A percentile compares a stretch with the other conserved stretches of the same genome.
These are phyloP conservation scores for Drosophila melanica DNA, from an alignment of 1,140 invertebrate genomes.

Conservation along the genomic window DNA sequence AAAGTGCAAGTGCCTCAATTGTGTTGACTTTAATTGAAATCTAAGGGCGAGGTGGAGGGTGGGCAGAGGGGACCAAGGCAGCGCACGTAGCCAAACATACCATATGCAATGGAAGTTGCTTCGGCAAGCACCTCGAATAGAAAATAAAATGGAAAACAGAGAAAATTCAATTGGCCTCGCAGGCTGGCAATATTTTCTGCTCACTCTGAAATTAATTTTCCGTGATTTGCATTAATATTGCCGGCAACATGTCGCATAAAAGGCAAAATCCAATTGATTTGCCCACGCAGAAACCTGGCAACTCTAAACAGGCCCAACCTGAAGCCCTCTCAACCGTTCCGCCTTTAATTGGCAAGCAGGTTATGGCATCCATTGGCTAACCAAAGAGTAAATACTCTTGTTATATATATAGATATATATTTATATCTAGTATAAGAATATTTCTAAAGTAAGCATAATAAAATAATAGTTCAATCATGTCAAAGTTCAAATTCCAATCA, in stretches of 20 bases:
- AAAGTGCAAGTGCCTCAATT: constrained; percentile 74
- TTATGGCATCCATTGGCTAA: too few species aligned
- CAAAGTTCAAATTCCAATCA: too few species aligned
- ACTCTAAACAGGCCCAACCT: constrained; percentile 6
- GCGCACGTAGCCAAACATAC: constrained; percentile 20
- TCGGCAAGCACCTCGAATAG: background rate
- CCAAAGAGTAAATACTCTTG: too few species aligned
- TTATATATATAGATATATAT: too few species aligned
- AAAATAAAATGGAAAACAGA: background rate
- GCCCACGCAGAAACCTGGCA: constrained; percentile 35
- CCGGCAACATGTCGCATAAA: constrained; percentile 37
- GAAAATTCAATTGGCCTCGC: constrained; percentile 61
- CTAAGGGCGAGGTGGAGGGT: background rate
- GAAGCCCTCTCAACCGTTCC: constrained; percentile 6
- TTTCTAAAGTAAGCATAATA: too few species aligned
- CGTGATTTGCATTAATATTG: constrained; percentile 56
- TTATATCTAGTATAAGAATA: too few species aligned
- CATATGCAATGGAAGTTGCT: constrained; percentile 10
- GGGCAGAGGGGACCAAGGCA: background rate
- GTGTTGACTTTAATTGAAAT: constrained; percentile 55
- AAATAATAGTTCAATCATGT: too few species aligned
- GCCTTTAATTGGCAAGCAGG: constrained; percentile 10
- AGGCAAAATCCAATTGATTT: constrained; percentile 22
- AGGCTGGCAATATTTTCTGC: constrained; percentile 34
- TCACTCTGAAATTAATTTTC: constrained; percentile 44